phyloP scores from a whole-genome alignment of 1,140 invertebrate species.

The Parasteatoda tepidariorum region DNA sequence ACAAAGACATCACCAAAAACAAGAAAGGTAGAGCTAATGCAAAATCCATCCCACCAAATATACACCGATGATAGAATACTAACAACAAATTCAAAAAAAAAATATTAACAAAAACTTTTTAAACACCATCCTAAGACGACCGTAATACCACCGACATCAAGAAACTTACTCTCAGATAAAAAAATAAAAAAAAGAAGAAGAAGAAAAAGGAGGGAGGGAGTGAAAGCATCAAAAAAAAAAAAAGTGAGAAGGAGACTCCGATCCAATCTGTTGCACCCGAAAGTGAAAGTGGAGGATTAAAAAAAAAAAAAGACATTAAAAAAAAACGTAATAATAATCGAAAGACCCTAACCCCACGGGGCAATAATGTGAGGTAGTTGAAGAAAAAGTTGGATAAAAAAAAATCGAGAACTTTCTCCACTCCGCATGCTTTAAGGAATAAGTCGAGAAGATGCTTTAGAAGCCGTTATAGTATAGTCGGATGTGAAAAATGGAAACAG shows the following conservation, averaged over 20 bases:
- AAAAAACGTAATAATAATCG: not conserved
- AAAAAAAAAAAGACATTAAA: not conserved
- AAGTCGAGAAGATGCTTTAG: conserved; percentile 38
- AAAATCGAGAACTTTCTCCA: conserved; percentile 37
- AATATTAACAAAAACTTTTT: too few species aligned
- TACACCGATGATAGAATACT: too few species aligned
- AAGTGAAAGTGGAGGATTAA: conserved; percentile 8
- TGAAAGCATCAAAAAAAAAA: conserved; percentile 1
- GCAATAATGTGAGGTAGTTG: conserved; percentile 17
- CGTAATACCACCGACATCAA: too few species aligned
- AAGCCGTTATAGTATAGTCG: conserved; percentile 32
- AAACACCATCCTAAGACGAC: too few species aligned
- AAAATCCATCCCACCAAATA: too few species aligned
- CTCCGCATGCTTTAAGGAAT: conserved; percentile 27
- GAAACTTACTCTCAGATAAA: too few species aligned
- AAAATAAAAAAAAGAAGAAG: too few species aligned
- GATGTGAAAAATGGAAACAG: conserved; percentile 54
- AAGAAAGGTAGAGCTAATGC: too few species aligned
- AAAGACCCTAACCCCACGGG: conserved; percentile 32
- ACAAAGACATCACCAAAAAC: too few species aligned
- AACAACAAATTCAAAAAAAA: too few species aligned
- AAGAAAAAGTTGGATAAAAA: conserved; percentile 2
- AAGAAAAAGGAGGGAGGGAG: too few species aligned
- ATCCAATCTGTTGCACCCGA: conserved; percentile 42
- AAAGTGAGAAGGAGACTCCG: not conserved